Conservation (phyloP, 2,888 invertebrate genomes). For the Matsumyia berberina region DNA sequence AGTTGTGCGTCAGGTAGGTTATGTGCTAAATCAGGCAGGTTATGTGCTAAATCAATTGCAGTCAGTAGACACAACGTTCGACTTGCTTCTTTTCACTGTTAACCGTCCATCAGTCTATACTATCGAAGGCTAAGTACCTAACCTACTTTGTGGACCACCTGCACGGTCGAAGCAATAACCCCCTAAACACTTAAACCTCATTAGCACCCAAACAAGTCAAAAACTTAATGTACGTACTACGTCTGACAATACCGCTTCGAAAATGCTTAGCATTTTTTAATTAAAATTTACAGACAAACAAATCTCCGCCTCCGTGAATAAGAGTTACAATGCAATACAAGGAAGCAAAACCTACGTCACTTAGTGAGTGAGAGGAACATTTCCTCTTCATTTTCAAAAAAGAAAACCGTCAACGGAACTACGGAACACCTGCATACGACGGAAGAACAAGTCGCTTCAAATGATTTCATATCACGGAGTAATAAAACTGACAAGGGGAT, state of each 20-base stretch:
- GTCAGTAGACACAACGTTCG: no score
- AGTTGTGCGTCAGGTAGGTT: no score
- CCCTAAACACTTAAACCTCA: slow-evolving; percentile 41
- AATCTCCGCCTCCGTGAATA: neutral
- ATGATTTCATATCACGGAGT: slow-evolving; percentile 73
- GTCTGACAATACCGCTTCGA: slow-evolving; percentile 47
- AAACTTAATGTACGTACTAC: slow-evolving; percentile 3
- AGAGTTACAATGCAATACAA: slow-evolving; percentile 1
- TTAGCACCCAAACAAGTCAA: slow-evolving; percentile 56
- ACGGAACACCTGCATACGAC: slow-evolving; percentile 71
- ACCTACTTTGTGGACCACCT: slow-evolving; percentile 28
- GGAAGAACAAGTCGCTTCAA: slow-evolving; percentile 69
- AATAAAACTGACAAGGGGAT: slow-evolving; percentile 74
- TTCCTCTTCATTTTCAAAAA: slow-evolving; percentile 51
- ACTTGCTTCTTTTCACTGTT: neutral
- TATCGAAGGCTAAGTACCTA: neutral
- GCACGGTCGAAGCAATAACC: neutral
- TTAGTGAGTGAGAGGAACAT: slow-evolving; percentile 54
- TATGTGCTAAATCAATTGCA: no score
- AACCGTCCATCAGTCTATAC: neutral
- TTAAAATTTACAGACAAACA: slow-evolving; percentile 56
- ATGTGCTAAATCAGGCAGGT: no score
- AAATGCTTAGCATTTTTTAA: slow-evolving; percentile 65
- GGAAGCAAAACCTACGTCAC: slow-evolving; percentile 63
- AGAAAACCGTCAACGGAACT: slow-evolving; percentile 50